Evolutionary conservation across 2,888 invertebrate genomes (phyloP).

Genomic region (Drosophila buzzatii): DNA sequence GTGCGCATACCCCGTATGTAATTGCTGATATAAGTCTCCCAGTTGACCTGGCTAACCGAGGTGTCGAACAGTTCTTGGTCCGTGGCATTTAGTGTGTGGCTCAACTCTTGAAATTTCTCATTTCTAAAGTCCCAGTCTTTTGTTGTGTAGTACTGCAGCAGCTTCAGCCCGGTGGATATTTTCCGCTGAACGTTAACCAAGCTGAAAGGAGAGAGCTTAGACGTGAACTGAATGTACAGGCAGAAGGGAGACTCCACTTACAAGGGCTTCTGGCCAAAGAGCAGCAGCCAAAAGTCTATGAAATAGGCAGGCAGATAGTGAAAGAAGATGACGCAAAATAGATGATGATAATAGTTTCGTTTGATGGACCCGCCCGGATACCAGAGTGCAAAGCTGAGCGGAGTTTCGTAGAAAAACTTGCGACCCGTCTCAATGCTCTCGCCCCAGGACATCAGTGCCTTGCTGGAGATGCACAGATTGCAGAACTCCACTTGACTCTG

Average conservation of each 20-base stretch:
- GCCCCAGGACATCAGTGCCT: conserved; percentile 94
- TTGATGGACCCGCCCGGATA: conserved; percentile 92
- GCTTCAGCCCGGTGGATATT: conserved; percentile 87
- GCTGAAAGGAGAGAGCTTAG: conserved; percentile 79
- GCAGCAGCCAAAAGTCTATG: conserved; percentile 89
- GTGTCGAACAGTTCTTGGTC: conserved; percentile 89
- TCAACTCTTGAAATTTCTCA: conserved; percentile 87
- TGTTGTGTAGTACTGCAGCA: conserved; percentile 92
- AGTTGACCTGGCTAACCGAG: conserved; percentile 86
- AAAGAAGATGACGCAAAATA: conserved; percentile 89
- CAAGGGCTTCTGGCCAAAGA: conserved; percentile 92
- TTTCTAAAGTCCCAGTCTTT: conserved; percentile 92
- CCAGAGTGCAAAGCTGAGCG: conserved; percentile 92
- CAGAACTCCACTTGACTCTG: conserved; percentile 79
- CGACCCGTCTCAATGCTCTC: conserved; percentile 90
- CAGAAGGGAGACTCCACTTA: conserved; percentile 86
- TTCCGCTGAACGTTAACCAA: conserved; percentile 88
- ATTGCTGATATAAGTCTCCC: conserved; percentile 88
- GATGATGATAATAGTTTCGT: conserved; percentile 88
- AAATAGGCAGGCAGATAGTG: conserved; percentile 92
- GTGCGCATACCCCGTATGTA: conserved; percentile 94
- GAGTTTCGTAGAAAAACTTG: conserved; percentile 88
- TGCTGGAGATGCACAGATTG: conserved; percentile 91
- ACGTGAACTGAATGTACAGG: neutral
- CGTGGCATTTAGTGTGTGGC: conserved; percentile 85